Evolutionary conservation across 2,113 vertebrate species (phyloP), one percentile per base, ranked within the genome.

Genomic region (Tinamus guttatus): DNA sequence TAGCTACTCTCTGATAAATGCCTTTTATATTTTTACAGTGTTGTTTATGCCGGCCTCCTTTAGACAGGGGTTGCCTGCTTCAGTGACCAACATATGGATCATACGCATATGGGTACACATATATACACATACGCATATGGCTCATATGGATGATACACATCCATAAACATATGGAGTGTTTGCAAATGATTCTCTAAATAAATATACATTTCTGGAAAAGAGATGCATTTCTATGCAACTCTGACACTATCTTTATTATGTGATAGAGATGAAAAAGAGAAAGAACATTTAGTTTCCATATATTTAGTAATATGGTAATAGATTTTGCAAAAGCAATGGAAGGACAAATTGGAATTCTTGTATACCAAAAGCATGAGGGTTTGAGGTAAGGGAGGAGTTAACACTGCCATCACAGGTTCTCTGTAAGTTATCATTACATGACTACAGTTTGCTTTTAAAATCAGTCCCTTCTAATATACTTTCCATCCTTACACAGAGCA

Each of bases 1-100:
- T 93, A 94, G 86, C 86, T 78, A 86, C 54, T 81, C 59, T 73
- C 88, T 84, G 80, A 88, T 71, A 81, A 90, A 94, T 51, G 47
- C 17, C 9, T 80, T 75, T 47, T 70, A 81, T 75, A 67, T 84
- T 80, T 93, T 90, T 95, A 93, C 64, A 78, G 45, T 45, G 78
- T 88, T 87, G 83, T 75, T 92, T 86, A 92, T 84, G 69, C 74
- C 74, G 85, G 56, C 25, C 79, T 76, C 60, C 69, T 88, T 77
- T 88, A 81, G 54, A 92, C 28, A 83, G 90, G 71, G 10, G 34
- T 81, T 90, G 69, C 17, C 76, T 84, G 64, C n/a, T 86, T 88
- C 56, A 70, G 20, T 81, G 56, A 78, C 59, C 76, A 90, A 89
- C 86, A 86, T 52, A 92, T 2, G n/a, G 60, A 68, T 49, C 49